These are phyloP conservation scores for Micronycteris hirsuta DNA, from an alignment of 2,113 vertebrate species.

Conservation along the genomic window DNA sequence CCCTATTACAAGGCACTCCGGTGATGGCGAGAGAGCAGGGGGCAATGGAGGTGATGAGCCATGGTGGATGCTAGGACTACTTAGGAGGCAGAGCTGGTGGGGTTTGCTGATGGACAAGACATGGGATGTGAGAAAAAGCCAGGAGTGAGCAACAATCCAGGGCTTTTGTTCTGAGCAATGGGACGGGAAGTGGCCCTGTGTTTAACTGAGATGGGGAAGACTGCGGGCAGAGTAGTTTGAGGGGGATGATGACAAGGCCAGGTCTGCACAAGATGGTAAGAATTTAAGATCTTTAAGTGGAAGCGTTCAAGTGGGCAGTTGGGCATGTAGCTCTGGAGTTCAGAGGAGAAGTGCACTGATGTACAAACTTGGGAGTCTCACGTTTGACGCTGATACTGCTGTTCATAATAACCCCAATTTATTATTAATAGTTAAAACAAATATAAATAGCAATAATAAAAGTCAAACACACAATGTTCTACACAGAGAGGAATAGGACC, in stretches of 20 bases:
- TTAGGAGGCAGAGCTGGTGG: not conserved
- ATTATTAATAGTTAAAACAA: not conserved
- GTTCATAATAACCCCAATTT: not conserved
- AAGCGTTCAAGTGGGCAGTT: not conserved
- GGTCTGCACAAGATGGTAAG: not conserved
- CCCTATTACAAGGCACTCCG: not conserved
- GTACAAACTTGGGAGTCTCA: not conserved
- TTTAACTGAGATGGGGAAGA: not conserved
- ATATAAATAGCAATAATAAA: not conserved
- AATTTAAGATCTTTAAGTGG: not conserved
- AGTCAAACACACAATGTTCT: not conserved
- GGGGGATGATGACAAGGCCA: not conserved
- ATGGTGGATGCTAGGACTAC: not conserved
- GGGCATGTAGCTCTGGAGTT: not conserved
- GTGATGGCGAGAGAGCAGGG: not conserved
- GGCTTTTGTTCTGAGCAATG: not conserved
- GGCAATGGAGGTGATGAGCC: not conserved
- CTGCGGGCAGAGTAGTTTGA: not conserved
- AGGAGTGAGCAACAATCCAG: not conserved
- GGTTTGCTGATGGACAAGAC: not conserved
- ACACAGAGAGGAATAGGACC: not conserved
- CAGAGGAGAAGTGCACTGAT: not conserved
- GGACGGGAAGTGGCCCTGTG: not conserved
- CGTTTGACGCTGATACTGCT: not conserved
- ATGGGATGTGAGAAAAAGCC: not conserved